Percentiles rank a stretch among this genome's conserved stretches.
Evolutionary conservation across 2,888 invertebrate species (phyloP).

Genomic region (Agrypnus murinus): DNA sequence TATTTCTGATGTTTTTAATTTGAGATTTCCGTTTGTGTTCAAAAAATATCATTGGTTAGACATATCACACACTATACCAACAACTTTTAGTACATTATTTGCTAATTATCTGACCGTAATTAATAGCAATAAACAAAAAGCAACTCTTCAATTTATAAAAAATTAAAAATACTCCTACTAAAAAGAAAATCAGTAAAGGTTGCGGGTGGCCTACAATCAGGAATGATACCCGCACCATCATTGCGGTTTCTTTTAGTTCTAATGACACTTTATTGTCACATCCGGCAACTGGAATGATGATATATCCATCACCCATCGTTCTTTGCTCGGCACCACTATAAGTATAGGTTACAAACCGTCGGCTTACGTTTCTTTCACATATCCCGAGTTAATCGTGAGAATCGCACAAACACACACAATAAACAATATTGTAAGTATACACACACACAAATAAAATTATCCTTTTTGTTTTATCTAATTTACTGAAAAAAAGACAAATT

Average conservation of each 20-base stretch:
- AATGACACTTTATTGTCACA: conserved; percentile 64
- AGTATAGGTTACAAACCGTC: conserved; percentile 54
- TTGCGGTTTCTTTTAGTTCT: conserved; percentile 61
- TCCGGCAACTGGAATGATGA: conserved; percentile 64
- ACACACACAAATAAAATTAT: too few relatives aligned
- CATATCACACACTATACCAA: too few relatives aligned
- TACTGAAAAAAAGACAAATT: conserved; percentile 9
- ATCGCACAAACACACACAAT: conserved; percentile 24
- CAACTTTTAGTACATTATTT: too few relatives aligned
- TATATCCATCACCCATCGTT: conserved; percentile 61
- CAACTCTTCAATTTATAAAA: conserved; percentile 24
- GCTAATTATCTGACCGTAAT: too few relatives aligned
- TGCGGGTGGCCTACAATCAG: conserved; percentile 65
- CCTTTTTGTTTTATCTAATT: too few relatives aligned
- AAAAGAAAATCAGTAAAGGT: conserved; percentile 31
- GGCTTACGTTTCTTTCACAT: conserved; percentile 31
- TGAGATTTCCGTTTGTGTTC: too few relatives aligned
- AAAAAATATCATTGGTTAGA: too few relatives aligned
- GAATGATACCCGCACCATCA: conserved; percentile 61
- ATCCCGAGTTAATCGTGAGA: conserved; percentile 44
- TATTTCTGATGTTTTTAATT: too few relatives aligned
- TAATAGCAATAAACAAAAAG: conserved; percentile 19
- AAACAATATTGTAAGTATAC: too few relatives aligned
- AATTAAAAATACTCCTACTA: too few relatives aligned
- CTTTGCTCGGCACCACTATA: conserved; percentile 44